Evolutionary conservation across 2,113 vertebrate species (phyloP), one percentile per base, ranked within the genome.

Genomic region (Elachura formosa): DNA sequence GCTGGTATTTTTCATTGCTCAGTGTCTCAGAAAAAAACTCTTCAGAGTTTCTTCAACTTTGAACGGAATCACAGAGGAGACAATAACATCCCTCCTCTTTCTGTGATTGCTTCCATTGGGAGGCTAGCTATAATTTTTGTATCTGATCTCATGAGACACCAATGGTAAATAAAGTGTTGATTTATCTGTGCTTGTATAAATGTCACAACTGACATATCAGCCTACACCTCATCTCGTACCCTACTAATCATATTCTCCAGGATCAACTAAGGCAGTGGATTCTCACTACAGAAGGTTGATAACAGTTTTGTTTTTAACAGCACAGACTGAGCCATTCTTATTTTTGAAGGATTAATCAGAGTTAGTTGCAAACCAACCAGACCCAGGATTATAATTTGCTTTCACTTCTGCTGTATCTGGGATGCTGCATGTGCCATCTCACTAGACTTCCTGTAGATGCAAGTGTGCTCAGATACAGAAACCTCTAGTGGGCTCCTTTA

Each of bases 41-140:
- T 63, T 64, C 58, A 40, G 38, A 46, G 23, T 67, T 84, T 78
- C 20, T 90, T 89, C 63, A 63, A 26, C 58, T 73, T 40, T 64
- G 24, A 23, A 29, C 61, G 49, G n/a, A 93, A 45, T 55, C 58
- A 62, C 38, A 86, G 54, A 90, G 40, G 28, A 81, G 89, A 83
- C 31, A 86, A 56, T 19, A 77, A 24, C 38, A 79, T 36, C 46
- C 9, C 38, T 90, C 24, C n/a, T 64, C 52, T 73, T 80, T n/a
- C 63, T 40, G 58, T 86, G 76, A 86, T 86, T 96, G 77, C 46
- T 66, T 87, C 90, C 84, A 56, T 5, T 81, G 94, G 92, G 94
- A 95, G 41, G 10, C 11, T 14, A 6, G 6, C 36, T 69, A 1
- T 22, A 74, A 89, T 69, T 87, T 69, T 49, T 67, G 75, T 10